These are phyloP conservation scores for Leucophenga montana DNA, from an alignment of 2,888 invertebrate species.

Conservation along the genomic window DNA sequence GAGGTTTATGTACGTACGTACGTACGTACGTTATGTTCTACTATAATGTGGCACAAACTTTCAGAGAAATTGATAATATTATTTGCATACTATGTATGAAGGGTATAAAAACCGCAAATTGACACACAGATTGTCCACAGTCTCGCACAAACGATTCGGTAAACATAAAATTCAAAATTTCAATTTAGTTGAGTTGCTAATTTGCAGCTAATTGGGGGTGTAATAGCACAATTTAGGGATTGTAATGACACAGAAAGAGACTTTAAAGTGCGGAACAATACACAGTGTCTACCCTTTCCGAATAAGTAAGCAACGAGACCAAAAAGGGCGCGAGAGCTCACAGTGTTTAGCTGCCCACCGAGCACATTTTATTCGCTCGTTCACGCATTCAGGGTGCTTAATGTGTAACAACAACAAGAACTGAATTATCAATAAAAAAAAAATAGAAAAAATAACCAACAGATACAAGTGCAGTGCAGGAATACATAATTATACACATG, in stretches of 20 bases:
- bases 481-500: constrained; percentile 21
- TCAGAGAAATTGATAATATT: no score
- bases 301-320: no score
- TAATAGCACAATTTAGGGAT: constrained; percentile 69
- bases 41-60: no score
- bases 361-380: no score
- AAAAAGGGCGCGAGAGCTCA: no score
- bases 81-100: no score
- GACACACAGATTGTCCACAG: no score
- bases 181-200: constrained; percentile 41
- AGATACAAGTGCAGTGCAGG: constrained; percentile 26
- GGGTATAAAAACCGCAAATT: constrained; percentile 26
- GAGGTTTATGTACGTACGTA: no score
- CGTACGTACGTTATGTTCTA: no score
- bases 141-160: constrained; percentile 11
- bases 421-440: constrained; percentile 41
- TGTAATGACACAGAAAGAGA: constrained; percentile 21
- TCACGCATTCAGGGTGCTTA: constrained; percentile 55
- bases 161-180: constrained; percentile 17
- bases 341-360: no score
- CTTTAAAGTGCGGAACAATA: not conserved
- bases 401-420: constrained; percentile 26
- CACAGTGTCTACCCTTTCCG: constrained; percentile 33
- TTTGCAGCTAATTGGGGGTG: constrained; percentile 71
- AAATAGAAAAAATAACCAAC: no score